phyloP scores from a whole-genome alignment of 2,888 invertebrate genomes.

The Sinhomidia bicolor region DNA sequence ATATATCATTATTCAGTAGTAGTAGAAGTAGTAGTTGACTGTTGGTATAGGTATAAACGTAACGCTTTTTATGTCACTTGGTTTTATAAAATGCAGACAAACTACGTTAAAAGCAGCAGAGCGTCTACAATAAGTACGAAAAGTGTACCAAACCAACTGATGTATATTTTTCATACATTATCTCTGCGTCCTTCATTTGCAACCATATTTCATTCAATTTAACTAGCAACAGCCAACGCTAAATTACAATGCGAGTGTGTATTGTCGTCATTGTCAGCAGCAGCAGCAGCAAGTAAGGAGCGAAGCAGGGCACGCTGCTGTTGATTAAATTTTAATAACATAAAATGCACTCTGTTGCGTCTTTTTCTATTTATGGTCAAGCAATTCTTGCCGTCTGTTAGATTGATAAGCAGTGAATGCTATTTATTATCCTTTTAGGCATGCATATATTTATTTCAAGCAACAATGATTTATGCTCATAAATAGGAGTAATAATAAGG shows the following conservation, averaged over 20 bases:
- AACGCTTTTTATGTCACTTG: conserved; percentile 7
- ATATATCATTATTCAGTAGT: conserved; percentile 35
- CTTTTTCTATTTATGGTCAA: neutral
- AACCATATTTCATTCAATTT: conserved; percentile 3
- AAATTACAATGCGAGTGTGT: neutral
- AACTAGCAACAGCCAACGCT: neutral
- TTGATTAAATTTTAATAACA: conserved; percentile 24
- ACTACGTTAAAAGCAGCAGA: neutral
- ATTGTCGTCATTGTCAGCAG: too few relatives aligned
- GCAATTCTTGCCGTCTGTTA: neutral
- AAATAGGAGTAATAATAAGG: too few relatives aligned
- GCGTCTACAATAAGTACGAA: neutral
- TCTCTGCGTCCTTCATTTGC: neutral
- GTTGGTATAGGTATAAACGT: neutral
- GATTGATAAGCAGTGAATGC: neutral
- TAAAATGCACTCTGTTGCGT: conserved; percentile 32
- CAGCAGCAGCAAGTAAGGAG: conserved; percentile 11
- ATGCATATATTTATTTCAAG: too few relatives aligned
- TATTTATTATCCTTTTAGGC: too few relatives aligned
- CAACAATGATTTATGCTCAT: neutral
- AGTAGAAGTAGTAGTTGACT: neutral
- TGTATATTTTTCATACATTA: neutral
- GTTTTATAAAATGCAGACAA: neutral
- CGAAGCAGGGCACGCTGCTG: neutral
- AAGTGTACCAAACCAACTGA: neutral